Evolutionary conservation across 2,888 invertebrate species (phyloP).

Genomic region (Ceraclea dissimilis): DNA sequence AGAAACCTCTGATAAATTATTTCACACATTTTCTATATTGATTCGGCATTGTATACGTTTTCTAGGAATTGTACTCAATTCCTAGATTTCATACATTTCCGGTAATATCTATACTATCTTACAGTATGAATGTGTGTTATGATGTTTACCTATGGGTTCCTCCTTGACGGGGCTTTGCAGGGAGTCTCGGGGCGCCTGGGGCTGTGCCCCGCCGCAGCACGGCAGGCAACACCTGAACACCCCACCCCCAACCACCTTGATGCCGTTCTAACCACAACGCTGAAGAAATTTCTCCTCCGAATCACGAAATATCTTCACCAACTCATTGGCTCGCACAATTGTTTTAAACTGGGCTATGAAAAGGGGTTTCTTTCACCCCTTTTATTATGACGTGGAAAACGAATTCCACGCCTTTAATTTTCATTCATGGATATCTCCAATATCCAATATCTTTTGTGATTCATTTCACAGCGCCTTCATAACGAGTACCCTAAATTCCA

Average conservation of each 20-base stretch:
- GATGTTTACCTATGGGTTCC: constrained; percentile 35
- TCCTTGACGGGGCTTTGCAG: constrained; percentile 42
- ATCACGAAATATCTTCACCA: background rate
- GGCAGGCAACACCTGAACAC: constrained; percentile 79
- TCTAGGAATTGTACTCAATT: no score
- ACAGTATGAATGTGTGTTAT: no score
- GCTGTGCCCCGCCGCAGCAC: constrained; percentile 71
- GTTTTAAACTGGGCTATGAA: background rate
- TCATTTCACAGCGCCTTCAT: no score
- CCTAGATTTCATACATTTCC: no score
- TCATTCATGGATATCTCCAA: background rate
- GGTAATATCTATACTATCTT: no score
- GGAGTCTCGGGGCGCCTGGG: constrained; percentile 51
- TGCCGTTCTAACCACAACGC: constrained; percentile 34
- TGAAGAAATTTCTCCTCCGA: constrained; percentile 10
- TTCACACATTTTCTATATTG: no score
- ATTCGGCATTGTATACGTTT: no score
- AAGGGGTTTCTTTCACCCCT: background rate
- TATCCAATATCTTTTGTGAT: background rate
- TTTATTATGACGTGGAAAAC: no score
- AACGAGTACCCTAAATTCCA: no score
- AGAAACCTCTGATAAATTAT: no score
- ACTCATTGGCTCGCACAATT: no score
- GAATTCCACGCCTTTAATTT: background rate
- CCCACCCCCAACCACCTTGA: constrained; percentile 66